phyloP scores from a whole-genome alignment of 2,888 invertebrate genomes.

The Pecten maximus region DNA sequence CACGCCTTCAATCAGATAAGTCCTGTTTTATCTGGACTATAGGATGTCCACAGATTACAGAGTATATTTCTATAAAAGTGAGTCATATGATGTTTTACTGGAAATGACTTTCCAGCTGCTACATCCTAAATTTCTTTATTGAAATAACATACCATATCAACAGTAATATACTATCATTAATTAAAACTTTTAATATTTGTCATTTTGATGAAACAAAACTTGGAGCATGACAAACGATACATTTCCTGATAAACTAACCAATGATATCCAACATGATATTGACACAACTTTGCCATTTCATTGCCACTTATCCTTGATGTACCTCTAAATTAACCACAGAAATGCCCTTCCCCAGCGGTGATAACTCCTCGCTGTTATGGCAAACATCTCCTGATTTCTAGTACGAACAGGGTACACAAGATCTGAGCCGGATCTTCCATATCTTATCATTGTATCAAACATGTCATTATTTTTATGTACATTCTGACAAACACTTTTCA shows the following conservation, averaged over 20 bases:
- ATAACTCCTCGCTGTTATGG: not conserved
- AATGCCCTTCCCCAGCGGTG: not conserved
- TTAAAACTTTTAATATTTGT: no score
- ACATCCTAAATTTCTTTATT: no score
- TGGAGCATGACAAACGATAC: no score
- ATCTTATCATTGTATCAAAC: not conserved
- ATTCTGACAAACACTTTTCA: conserved; percentile 20
- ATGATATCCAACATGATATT: not conserved
- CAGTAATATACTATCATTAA: no score
- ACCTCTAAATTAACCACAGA: conserved; percentile 9
- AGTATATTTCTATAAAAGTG: not conserved
- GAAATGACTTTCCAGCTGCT: no score
- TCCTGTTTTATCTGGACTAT: not conserved
- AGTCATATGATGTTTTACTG: not conserved
- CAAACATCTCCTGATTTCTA: not conserved
- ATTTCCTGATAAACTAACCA: no score
- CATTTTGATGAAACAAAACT: no score
- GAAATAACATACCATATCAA: no score
- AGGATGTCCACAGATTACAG: not conserved
- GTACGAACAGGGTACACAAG: not conserved
- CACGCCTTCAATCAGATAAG: not conserved
- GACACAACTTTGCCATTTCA: not conserved
- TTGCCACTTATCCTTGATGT: not conserved
- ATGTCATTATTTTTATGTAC: not conserved
- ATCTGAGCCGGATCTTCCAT: not conserved